phyloP scores from a whole-genome alignment of 2,888 invertebrate genomes.

The Ectobius pallidus region DNA sequence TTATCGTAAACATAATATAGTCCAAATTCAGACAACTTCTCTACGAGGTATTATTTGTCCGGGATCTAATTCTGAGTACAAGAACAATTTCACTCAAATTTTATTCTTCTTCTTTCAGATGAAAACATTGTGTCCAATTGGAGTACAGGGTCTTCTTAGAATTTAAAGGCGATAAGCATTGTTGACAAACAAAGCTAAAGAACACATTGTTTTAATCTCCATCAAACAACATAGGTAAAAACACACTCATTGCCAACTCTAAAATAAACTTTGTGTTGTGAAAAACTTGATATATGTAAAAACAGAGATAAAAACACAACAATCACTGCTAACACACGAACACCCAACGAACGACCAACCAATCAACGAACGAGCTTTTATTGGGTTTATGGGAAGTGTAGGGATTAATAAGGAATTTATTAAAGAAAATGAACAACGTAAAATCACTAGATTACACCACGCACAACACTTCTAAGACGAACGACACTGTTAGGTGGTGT shows the following conservation, averaged over 20 bases:
- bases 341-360: slow-evolving; percentile 35
- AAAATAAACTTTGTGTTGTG: slow-evolving; percentile 11
- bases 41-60: too few relatives aligned
- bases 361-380: slow-evolving; percentile 54
- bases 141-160: slow-evolving; percentile 18
- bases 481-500: slow-evolving; percentile 38
- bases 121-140: background rate
- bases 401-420: slow-evolving; percentile 5
- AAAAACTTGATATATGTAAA: slow-evolving; percentile 29
- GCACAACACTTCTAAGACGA: slow-evolving; percentile 42
- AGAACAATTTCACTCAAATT: too few relatives aligned
- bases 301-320: slow-evolving; percentile 48
- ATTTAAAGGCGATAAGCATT: slow-evolving; percentile 25
- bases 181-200: slow-evolving; percentile 19
- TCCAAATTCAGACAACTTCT: too few relatives aligned
- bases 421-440: slow-evolving; percentile 32
- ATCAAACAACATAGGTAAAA: slow-evolving; percentile 26
- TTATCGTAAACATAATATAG: too few relatives aligned
- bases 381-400: slow-evolving; percentile 3
- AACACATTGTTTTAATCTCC: slow-evolving; percentile 10
- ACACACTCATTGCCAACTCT: slow-evolving; percentile 31
- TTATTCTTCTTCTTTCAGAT: background rate
- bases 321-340: slow-evolving; percentile 25
- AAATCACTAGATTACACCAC: slow-evolving; percentile 40
- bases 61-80: too few relatives aligned